A percentile compares a stretch with the other conserved stretches of the same genome.
Evolutionary conservation across 2,888 invertebrate species (phyloP).

Genomic region (Acanthosepion esculentum): DNA sequence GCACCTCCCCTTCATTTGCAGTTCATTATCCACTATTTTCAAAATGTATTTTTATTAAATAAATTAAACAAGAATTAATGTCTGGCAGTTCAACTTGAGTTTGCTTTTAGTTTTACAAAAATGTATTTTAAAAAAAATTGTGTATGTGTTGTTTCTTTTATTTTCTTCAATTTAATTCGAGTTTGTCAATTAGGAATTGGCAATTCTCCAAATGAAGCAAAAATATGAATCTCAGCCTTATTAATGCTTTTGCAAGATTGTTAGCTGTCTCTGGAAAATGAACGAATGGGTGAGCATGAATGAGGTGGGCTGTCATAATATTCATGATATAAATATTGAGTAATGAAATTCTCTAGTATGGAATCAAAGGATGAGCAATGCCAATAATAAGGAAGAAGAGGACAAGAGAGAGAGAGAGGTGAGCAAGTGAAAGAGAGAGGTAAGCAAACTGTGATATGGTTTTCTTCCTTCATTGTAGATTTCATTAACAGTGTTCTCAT

Average conservation of each 20-base stretch:
- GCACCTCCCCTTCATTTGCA: neutral
- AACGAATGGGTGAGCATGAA: neutral
- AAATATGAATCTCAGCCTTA: neutral
- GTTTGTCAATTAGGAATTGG: conserved; percentile 9
- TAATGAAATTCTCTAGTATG: neutral
- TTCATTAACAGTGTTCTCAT: conserved; percentile 33
- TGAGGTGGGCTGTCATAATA: conserved; percentile 10
- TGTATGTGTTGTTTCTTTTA: neutral
- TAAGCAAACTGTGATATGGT: neutral
- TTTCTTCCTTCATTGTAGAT: neutral
- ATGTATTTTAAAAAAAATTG: neutral
- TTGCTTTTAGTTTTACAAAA: neutral
- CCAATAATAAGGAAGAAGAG: neutral
- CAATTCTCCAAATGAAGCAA: neutral
- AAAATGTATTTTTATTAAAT: neutral
- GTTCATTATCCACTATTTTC: neutral
- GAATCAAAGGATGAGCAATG: neutral
- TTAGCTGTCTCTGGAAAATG: neutral
- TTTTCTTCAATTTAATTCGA: neutral
- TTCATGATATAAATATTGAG: neutral
- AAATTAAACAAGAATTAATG: neutral
- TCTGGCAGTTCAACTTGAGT: neutral
- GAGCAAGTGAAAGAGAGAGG: neutral
- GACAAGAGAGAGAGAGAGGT: neutral
- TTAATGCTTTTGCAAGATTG: neutral